Percentiles rank a stretch among this genome's conserved stretches.
Evolutionary conservation across 2,113 vertebrate genomes (phyloP).

Genomic region (Antigone vipio): DNA sequence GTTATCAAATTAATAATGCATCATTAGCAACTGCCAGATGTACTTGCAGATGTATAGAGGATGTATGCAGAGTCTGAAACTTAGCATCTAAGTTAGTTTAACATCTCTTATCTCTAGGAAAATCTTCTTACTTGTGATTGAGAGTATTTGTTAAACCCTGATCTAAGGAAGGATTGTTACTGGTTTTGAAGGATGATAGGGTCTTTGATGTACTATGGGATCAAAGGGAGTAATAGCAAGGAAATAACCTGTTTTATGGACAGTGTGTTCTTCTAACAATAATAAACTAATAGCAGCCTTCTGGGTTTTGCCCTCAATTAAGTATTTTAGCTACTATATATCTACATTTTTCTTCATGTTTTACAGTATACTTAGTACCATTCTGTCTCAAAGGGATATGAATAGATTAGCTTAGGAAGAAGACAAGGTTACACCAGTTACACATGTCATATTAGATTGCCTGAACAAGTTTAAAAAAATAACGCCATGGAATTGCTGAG

Average conservation of each 20-base stretch:
- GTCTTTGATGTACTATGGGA: background rate
- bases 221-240: background rate
- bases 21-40: background rate
- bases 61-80: background rate
- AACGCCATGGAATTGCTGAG: background rate
- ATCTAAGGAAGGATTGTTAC: background rate
- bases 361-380: background rate
- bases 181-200: background rate
- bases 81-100: background rate
- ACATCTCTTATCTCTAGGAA: background rate
- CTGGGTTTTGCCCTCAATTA: background rate
- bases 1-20: background rate
- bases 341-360: background rate
- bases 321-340: background rate
- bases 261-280: background rate
- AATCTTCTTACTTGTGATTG: background rate
- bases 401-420: background rate
- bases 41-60: background rate
- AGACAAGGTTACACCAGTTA: background rate
- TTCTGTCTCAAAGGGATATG: background rate
- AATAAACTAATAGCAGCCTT: background rate
- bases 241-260: background rate
- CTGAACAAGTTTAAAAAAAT: background rate
- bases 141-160: background rate
- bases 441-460: background rate